Percentiles rank a stretch among this genome's conserved stretches.
phyloP scores from a whole-genome alignment of 2,797 vertebrate species.

The Crotalus adamanteus region DNA sequence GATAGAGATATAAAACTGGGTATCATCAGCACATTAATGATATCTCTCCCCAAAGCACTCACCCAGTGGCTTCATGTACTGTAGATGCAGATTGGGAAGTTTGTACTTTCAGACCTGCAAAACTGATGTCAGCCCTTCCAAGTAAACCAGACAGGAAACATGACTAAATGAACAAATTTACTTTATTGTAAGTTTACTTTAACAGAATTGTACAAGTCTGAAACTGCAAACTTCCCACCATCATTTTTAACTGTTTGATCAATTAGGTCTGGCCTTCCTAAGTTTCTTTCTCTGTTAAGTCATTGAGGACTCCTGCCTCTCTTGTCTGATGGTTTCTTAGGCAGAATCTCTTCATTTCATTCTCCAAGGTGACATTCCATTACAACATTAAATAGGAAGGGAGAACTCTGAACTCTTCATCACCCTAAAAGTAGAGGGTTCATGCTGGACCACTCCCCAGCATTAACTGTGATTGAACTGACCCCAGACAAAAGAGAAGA shows the following conservation, averaged over 20 bases:
- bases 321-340: not conserved
- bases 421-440: not conserved
- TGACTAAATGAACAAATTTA: not conserved
- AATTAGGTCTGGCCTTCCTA: not conserved
- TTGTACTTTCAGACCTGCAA: not conserved
- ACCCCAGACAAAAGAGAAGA: not conserved
- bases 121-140: not conserved
- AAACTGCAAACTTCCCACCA: not conserved
- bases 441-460: not conserved
- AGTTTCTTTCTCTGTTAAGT: not conserved
- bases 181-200: not conserved
- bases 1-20: not conserved
- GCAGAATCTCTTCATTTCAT: not conserved
- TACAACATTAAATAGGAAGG: not conserved
- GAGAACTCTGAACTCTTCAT: not conserved
- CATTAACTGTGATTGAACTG: not conserved
- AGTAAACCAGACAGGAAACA: not conserved
- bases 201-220: not conserved
- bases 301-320: not conserved
- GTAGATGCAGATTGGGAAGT: not conserved
- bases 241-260: not conserved
- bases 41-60: not conserved
- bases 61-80: not conserved
- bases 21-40: not conserved
- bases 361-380: not conserved